Conservation (phyloP, 1,140 invertebrate species). For the Hyles euphorbiae region DNA sequence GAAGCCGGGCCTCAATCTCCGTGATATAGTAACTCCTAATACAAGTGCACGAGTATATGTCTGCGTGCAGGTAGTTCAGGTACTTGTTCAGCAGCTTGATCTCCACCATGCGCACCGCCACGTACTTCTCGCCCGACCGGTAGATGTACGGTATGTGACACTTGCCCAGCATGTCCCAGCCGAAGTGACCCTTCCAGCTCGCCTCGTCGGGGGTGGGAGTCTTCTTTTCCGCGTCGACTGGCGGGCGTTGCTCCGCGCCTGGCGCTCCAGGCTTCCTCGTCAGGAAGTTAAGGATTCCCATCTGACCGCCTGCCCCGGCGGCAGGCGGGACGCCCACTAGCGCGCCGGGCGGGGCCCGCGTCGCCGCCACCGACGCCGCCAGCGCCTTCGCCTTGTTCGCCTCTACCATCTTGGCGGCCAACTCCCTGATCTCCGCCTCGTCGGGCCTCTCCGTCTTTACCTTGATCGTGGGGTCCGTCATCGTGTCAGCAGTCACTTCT, state of each 20-base stretch:
- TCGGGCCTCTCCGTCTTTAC: slow-evolving; percentile 90
- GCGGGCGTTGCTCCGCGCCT: slow-evolving; percentile 42
- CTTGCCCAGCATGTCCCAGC: slow-evolving; percentile 91
- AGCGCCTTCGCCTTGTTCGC: slow-evolving; percentile 85
- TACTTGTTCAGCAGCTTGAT: slow-evolving; percentile 90
- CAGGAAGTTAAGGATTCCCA: slow-evolving; percentile 79
- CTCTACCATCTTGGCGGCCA: slow-evolving; percentile 91
- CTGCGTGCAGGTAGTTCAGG: slow-evolving; percentile 86
- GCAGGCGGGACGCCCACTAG: slow-evolving; percentile 50
- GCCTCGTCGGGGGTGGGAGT: slow-evolving; percentile 83
- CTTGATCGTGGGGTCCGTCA: slow-evolving; percentile 59
- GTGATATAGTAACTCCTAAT: slow-evolving; percentile 96
- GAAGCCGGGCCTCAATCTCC: slow-evolving; percentile 89
- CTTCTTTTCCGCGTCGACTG: slow-evolving; percentile 53
- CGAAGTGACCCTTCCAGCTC: slow-evolving; percentile 89
- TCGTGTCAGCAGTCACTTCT: slow-evolving; percentile 20
- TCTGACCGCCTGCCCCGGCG: slow-evolving; percentile 64
- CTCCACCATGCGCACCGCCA: slow-evolving; percentile 94
- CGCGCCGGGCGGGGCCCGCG: slow-evolving; percentile 49
- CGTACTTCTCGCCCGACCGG: slow-evolving; percentile 89
- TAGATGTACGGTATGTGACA: slow-evolving; percentile 92
- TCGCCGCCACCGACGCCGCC: slow-evolving; percentile 66
- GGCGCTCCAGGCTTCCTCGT: slow-evolving; percentile 65
- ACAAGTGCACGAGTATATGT: slow-evolving; percentile 91
- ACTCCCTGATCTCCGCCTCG: slow-evolving; percentile 89